Evolutionary conservation across 2,113 vertebrate genomes (phyloP), one percentile per base, ranked within the genome.

Genomic region (Tyrannus savana): DNA sequence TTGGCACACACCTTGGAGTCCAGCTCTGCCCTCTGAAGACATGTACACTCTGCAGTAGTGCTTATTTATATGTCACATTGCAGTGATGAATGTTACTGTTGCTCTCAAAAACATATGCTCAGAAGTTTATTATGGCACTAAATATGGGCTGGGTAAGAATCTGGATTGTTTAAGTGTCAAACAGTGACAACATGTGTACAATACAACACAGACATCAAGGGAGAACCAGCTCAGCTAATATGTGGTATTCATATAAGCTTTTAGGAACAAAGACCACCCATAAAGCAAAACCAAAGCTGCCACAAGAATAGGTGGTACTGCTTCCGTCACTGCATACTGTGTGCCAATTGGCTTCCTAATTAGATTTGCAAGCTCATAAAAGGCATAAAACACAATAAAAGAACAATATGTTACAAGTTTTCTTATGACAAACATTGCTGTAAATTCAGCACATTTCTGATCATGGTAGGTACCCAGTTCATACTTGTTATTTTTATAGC

Each of bases 151-250:
- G 77, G 97, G 96, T 93, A 95, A 22, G 93, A 96, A 96, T 97
- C 98, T 98, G 98, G 98, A 96, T 97, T 97, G 95, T 98, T 97
- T 98, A 97, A 97, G 96, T 97, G 98, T 98, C 97, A 97, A 93
- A 93, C 92, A 96, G 96, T 91, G 96, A 97, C 97, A 97, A 97
- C 97, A 98, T 97, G 97, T 97, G 96, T 92, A 95, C 97, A 94
- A 97, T 97, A 97, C 97, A 97, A 94, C 96, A 89, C 97, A 97
- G 97, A 97, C 95, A 97, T 97, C 97, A 96, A 96, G 96, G 96
- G 75, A 88, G 72, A 96, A 94, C 50, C 76, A 90, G 93, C 95
- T 90, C 89, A 25, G 87, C 66, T 41, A 87, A 89, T 92, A 95
- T 69, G 85, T 94, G 94, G 92, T 56, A 90, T 93, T 93, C 96